A percentile compares a stretch with the other conserved stretches of the same genome.
Conservation (phyloP, 2,113 vertebrate genomes). For the Eretmodus cyanostictus region DNA sequence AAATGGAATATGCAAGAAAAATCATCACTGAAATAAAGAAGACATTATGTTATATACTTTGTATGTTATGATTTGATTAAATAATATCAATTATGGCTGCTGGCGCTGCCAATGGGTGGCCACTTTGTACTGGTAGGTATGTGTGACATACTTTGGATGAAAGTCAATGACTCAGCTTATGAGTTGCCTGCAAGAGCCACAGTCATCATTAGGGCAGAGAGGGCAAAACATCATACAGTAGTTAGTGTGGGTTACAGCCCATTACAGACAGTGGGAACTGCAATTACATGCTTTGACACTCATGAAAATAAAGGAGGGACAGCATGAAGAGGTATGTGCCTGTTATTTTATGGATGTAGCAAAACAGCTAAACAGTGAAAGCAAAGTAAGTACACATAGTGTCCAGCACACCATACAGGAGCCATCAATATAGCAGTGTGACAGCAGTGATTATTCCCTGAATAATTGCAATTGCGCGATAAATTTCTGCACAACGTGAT, state of each 20-base stretch:
- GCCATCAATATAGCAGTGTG: background rate
- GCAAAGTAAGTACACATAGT: background rate
- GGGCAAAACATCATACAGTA: background rate
- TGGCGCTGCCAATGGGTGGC: background rate
- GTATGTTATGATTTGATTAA: background rate
- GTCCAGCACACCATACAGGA: background rate
- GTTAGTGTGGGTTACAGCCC: background rate
- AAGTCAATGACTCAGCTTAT: background rate
- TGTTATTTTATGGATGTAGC: background rate
- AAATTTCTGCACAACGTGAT: background rate
- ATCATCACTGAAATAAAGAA: background rate
- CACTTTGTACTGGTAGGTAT: background rate
- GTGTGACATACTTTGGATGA: background rate
- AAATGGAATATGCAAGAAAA: background rate
- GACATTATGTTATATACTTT: background rate
- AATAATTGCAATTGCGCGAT: background rate
- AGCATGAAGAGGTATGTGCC: background rate
- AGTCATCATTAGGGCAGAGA: background rate
- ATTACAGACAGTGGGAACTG: background rate
- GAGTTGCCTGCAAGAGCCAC: background rate
- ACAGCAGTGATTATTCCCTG: background rate
- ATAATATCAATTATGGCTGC: background rate
- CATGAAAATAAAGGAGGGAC: background rate
- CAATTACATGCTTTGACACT: background rate
- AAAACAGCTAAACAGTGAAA: background rate